phyloP scores from a whole-genome alignment of 1,140 invertebrate genomes.

The Paracyclopina nana region DNA sequence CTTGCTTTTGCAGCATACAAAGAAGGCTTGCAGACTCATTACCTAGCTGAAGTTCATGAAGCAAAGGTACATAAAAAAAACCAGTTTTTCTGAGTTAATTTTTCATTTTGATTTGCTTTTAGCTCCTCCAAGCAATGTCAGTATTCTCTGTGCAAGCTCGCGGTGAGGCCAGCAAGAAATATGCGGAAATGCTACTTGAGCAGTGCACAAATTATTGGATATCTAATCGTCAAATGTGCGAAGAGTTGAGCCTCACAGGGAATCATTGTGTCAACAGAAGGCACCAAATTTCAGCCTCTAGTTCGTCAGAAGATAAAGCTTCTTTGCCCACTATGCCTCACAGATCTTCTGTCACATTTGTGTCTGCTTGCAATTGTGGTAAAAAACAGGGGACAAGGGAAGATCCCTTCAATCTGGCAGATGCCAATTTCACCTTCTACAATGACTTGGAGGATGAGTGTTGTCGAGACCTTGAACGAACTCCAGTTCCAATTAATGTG shows the following conservation, averaged over 20 bases:
- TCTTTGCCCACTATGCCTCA: background rate
- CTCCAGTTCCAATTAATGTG: no score
- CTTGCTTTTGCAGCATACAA: background rate
- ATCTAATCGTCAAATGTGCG: background rate
- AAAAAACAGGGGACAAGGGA: background rate
- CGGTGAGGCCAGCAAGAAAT: background rate
- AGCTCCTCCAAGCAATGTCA: background rate
- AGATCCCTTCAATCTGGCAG: background rate
- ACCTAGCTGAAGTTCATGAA: background rate
- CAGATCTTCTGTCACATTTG: background rate
- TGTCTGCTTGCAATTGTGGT: background rate
- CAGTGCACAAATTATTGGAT: background rate
- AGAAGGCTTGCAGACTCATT: background rate
- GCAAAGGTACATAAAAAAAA: background rate
- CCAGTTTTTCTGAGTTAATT: background rate
- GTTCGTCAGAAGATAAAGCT: background rate
- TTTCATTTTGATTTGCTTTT: background rate
- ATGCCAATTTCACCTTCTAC: conserved; percentile 1
- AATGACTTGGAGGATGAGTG: background rate
- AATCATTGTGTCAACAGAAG: background rate
- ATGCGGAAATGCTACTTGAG: background rate
- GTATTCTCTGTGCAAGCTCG: background rate
- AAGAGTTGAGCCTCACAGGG: background rate
- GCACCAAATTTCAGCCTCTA: background rate
- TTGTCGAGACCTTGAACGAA: background rate